Conservation (phyloP, 2,888 invertebrate genomes). For the Drosophila putrida region DNA sequence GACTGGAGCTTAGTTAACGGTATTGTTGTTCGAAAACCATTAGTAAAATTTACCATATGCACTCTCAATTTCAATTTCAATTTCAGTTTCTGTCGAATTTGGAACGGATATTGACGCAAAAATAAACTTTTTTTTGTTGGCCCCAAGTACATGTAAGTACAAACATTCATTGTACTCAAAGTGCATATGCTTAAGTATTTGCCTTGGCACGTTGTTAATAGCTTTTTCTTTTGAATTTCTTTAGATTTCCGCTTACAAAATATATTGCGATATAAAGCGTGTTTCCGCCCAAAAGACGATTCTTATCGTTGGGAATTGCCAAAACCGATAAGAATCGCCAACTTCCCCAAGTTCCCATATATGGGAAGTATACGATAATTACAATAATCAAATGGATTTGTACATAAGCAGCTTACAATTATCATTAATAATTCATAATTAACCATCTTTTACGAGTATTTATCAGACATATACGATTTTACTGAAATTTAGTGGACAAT, state of each 20-base stretch:
- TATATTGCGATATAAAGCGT: conserved; percentile 21
- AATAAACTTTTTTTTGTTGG: conserved; percentile 1
- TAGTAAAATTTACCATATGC: conserved; percentile 62
- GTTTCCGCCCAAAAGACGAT: conserved; percentile 26
- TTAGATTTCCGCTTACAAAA: conserved; percentile 24
- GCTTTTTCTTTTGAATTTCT: conserved; percentile 20
- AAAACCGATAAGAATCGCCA: conserved; percentile 17
- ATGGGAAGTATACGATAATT: not conserved
- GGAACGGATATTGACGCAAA: conserved; percentile 69
- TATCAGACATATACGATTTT: not conserved
- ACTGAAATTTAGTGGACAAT: not conserved
- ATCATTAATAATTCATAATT: conserved; percentile 10
- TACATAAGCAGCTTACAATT: conserved; percentile 12
- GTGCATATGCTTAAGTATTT: conserved; percentile 3
- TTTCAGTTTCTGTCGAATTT: conserved; percentile 40
- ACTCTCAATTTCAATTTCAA: conserved; percentile 67
- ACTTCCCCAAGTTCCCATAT: not conserved
- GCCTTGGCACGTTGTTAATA: conserved; percentile 1
- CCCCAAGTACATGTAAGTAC: not conserved
- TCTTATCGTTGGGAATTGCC: conserved; percentile 22
- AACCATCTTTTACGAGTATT: not conserved
- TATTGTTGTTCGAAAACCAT: conserved; percentile 45
- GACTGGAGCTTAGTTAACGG: conserved; percentile 28
- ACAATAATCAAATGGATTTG: conserved; percentile 13
- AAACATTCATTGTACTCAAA: not conserved